Percentiles rank a stretch among this genome's conserved stretches.
Conservation (phyloP, 2,797 vertebrate genomes). For the Gymnocypris eckloni region DNA sequence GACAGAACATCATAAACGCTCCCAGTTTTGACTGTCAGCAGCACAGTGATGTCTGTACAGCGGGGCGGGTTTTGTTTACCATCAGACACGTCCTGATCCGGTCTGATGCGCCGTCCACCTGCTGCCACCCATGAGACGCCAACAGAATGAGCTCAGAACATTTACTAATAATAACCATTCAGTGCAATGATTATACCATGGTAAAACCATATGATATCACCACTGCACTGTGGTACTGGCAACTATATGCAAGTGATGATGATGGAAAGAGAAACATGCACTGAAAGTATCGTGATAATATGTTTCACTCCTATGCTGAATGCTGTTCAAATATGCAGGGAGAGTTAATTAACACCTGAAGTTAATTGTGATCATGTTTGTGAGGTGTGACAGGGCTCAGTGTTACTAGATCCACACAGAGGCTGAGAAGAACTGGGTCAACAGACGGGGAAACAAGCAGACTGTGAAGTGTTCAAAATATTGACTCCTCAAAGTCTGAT, state of each 20-base stretch:
- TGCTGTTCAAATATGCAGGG: not conserved
- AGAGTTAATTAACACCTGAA: slow-evolving; percentile 27
- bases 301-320: not conserved
- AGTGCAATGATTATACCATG: not conserved
- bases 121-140: not conserved
- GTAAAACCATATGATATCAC: not conserved
- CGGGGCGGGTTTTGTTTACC: not conserved
- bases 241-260: not conserved
- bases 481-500: not conserved
- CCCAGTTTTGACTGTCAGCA: not conserved
- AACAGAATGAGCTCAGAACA: not conserved
- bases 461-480: not conserved
- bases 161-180: not conserved
- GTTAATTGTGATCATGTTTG: not conserved
- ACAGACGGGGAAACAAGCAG: not conserved
- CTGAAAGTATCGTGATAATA: not conserved
- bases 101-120: slow-evolving; percentile 4
- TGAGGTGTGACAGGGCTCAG: slow-evolving; percentile 2
- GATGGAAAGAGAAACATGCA: not conserved
- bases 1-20: not conserved
- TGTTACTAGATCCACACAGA: not conserved
- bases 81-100: not conserved
- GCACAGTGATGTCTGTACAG: not conserved
- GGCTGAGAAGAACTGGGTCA: slow-evolving; percentile 3
- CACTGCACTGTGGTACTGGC: not conserved